phyloP scores from a whole-genome alignment of 2,888 invertebrate species.

The Eupsilia transversa region DNA sequence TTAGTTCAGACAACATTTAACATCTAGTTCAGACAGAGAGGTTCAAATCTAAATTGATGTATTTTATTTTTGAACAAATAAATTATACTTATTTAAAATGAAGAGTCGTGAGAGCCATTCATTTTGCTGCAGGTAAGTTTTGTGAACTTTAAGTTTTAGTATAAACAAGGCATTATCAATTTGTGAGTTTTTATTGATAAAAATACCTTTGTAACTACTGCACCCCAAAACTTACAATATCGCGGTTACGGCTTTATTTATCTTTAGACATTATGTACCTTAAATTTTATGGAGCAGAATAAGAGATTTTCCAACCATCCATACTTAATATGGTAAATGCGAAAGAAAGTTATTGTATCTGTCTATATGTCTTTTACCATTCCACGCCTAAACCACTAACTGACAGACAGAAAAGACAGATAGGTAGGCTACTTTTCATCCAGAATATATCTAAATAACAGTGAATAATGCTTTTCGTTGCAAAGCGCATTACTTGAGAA shows the following conservation, averaged over 20 bases:
- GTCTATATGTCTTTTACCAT: background rate
- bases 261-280: background rate
- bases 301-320: background rate
- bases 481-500: background rate
- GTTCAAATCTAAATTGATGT: too few relatives aligned
- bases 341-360: background rate
- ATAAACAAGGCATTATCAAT: background rate
- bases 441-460: background rate
- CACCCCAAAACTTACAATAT: too few relatives aligned
- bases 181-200: background rate
- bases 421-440: background rate
- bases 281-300: background rate
- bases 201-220: background rate
- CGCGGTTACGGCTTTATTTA: background rate
- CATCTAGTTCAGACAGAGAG: too few relatives aligned
- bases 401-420: too few relatives aligned
- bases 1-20: too few relatives aligned
- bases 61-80: too few relatives aligned
- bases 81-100: conserved; percentile 11
- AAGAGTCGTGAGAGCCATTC: background rate
- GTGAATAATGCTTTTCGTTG: background rate
- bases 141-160: background rate
- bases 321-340: background rate
- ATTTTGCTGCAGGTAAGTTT: background rate
- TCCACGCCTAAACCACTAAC: background rate